These are phyloP conservation scores for Phylloscopus whistleri DNA, from an alignment of 2,113 vertebrate species.

Conservation along the genomic window DNA sequence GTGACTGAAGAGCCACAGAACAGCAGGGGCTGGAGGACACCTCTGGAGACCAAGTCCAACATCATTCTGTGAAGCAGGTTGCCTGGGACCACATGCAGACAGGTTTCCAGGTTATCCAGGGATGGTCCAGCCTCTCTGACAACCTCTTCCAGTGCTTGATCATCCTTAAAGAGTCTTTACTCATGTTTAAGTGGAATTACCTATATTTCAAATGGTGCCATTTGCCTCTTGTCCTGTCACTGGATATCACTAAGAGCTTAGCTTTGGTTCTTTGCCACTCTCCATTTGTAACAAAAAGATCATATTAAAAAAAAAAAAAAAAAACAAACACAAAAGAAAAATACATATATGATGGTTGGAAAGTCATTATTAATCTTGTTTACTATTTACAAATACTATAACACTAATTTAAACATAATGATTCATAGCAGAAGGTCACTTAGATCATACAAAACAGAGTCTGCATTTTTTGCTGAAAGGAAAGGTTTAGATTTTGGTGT, in stretches of 20 bases:
- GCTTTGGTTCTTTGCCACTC: not conserved
- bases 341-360: not conserved
- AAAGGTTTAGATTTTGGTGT: not conserved
- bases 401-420: not conserved
- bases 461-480: not conserved
- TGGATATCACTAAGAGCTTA: not conserved
- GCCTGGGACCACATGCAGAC: fast-evolving
- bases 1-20: not conserved
- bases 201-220: not conserved
- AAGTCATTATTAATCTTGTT: not conserved
- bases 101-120: not conserved
- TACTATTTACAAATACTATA: not conserved
- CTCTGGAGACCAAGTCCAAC: not conserved
- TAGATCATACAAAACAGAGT: not conserved
- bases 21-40: fast-evolving
- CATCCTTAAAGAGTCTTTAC: not conserved
- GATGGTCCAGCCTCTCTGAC: not conserved
- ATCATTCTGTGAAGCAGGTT: not conserved
- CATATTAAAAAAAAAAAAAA: not conserved
- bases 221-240: not conserved
- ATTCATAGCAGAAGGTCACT: not conserved
- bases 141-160: not conserved
- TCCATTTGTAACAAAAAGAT: not conserved
- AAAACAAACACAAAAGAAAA: too few species aligned
- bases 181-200: not conserved